These are phyloP conservation scores for Didymodactylos carnosus DNA, from an alignment of 2,888 invertebrate species.

Conservation along the genomic window DNA sequence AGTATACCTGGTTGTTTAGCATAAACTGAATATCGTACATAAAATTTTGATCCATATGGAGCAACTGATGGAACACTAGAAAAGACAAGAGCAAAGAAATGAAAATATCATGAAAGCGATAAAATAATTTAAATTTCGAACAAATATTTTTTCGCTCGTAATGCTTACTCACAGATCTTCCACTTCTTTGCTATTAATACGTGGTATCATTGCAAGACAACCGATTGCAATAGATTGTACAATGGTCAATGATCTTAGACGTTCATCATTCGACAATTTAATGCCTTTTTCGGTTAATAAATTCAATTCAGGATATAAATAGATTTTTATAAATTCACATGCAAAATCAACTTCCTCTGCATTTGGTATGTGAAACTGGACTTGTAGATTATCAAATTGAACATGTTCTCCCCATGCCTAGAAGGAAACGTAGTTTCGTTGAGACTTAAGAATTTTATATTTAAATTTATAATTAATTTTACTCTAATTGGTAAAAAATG, in stretches of 20 bases:
- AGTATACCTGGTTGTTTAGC: background rate
- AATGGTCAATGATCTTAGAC: background rate
- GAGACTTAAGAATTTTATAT: background rate
- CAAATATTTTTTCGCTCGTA: no score
- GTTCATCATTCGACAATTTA: background rate
- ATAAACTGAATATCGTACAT: background rate
- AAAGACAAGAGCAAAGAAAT: background rate
- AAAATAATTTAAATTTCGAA: no score
- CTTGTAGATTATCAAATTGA: constrained; percentile 44
- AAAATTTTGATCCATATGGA: background rate
- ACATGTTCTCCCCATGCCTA: constrained; percentile 30
- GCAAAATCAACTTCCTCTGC: constrained; percentile 44
- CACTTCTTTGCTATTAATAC: background rate
- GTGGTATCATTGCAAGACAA: background rate
- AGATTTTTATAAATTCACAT: background rate
- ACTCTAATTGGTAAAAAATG: constrained; percentile 51
- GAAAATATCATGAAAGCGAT: background rate
- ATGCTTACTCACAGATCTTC: background rate
- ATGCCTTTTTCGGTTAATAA: background rate
- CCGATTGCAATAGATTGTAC: background rate
- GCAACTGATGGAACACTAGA: background rate
- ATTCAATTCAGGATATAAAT: background rate
- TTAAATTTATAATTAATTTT: constrained; percentile 14
- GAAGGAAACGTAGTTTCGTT: background rate
- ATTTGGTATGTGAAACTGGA: constrained; percentile 59